phyloP scores from a whole-genome alignment of 2,113 vertebrate species.

The human (Homo sapiens) region DNA sequence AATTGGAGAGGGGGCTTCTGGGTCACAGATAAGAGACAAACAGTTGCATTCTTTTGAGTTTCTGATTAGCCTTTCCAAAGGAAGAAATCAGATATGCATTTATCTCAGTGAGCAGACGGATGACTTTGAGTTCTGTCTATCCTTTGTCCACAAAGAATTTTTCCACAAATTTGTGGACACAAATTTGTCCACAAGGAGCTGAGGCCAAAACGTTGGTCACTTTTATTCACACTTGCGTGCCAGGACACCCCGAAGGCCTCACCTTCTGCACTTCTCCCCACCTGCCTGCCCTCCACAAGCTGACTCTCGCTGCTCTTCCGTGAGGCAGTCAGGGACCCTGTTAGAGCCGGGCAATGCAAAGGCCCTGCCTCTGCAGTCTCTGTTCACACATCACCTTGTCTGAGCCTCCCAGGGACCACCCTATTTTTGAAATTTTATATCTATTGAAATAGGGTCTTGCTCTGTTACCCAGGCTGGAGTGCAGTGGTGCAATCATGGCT shows the following conservation, averaged over 20 bases:
- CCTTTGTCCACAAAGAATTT: too few species aligned
- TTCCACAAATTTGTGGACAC: rapidly evolving
- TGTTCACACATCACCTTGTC: neutral
- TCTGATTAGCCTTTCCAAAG: too few species aligned
- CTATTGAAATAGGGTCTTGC: too few species aligned
- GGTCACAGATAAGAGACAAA: too few species aligned
- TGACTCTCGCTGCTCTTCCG: neutral
- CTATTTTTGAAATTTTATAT: too few species aligned
- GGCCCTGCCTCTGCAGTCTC: neutral
- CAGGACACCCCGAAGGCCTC: neutral
- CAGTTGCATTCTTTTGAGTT: too few species aligned
- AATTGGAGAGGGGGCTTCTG: too few species aligned
- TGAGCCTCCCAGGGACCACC: neutral
- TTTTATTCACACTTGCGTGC: rapidly evolving
- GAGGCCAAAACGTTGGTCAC: neutral
- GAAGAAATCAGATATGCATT: too few species aligned
- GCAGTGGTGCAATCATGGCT: too few species aligned
- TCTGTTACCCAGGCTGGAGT: too few species aligned
- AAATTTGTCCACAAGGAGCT: neutral
- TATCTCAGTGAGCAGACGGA: too few species aligned
- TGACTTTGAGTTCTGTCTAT: too few species aligned
- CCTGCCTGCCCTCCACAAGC: neutral
- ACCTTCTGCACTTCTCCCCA: neutral
- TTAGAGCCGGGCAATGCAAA: rapidly evolving
- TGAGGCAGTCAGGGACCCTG: neutral